phyloP scores from a whole-genome alignment of 2,113 vertebrate species.

The Beaufortia kweichowensis region DNA sequence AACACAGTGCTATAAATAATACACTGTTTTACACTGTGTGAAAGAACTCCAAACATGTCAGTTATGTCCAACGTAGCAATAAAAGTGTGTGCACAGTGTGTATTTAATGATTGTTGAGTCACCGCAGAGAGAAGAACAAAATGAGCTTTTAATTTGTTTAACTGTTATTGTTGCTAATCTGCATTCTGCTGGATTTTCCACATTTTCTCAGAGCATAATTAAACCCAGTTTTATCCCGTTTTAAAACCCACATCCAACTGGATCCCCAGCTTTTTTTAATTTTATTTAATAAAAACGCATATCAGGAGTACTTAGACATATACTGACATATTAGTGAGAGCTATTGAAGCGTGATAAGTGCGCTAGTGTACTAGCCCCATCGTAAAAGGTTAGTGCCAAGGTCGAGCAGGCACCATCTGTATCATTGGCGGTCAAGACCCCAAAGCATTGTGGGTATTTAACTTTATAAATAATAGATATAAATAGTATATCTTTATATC shows the following conservation, averaged over 20 bases:
- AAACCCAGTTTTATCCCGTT: constrained; percentile 37
- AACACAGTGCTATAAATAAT: neutral
- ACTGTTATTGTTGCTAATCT: constrained; percentile 41
- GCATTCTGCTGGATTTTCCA: constrained; percentile 37
- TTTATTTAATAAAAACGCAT: constrained; percentile 31
- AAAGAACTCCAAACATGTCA: neutral
- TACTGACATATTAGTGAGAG: constrained; percentile 10
- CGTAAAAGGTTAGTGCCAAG: constrained; percentile 60
- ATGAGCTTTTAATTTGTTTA: constrained; percentile 39
- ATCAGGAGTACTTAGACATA: neutral
- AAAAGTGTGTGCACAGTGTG: neutral
- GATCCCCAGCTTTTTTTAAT: constrained; percentile 43
- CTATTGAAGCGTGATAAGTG: neutral
- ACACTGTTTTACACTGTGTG: neutral
- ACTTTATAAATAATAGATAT: too few relatives aligned
- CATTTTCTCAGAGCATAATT: constrained; percentile 41
- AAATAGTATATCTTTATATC: too few relatives aligned
- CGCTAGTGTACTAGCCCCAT: constrained; percentile 38
- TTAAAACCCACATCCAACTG: constrained; percentile 24
- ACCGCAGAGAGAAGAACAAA: constrained; percentile 31
- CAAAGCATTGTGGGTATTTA: constrained; percentile 65
- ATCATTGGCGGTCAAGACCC: constrained; percentile 60
- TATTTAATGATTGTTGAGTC: constrained; percentile 16
- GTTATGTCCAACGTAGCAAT: neutral
- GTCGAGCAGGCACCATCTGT: constrained; percentile 65